Percentiles rank a stretch among this genome's conserved stretches.
These are phyloP conservation scores for Fragum whitleyi DNA, from an alignment of 2,888 invertebrate species.

Conservation along the genomic window DNA sequence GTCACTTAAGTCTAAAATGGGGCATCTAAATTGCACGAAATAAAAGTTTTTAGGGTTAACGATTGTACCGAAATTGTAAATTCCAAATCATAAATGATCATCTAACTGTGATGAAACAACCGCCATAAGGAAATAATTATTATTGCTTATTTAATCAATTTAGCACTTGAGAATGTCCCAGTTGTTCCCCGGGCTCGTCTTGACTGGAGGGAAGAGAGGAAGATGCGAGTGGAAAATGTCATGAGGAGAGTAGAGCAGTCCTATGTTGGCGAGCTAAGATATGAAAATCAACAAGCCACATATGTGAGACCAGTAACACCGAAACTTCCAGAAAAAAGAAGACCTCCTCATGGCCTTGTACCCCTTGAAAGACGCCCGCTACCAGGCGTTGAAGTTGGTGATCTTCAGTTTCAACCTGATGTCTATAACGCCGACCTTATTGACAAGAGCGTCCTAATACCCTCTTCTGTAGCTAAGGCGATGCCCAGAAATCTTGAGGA, in stretches of 20 bases:
- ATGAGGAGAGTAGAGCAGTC: slow-evolving; percentile 23
- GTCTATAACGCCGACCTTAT: not conserved
- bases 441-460: not conserved
- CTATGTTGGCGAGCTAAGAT: slow-evolving; percentile 14
- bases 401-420: not conserved
- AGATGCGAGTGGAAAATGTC: slow-evolving; percentile 1
- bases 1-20: too few species aligned
- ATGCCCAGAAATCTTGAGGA: not conserved
- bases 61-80: too few species aligned
- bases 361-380: not conserved
- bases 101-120: too few species aligned
- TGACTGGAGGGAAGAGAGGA: slow-evolving; percentile 17
- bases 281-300: not conserved
- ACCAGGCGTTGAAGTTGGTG: not conserved
- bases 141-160: too few species aligned
- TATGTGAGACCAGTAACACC: not conserved
- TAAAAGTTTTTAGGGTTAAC: too few species aligned
- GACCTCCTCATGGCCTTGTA: not conserved
- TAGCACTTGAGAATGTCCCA: too few species aligned
- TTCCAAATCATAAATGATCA: too few species aligned
- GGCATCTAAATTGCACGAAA: too few species aligned
- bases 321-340: not conserved
- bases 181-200: not conserved
- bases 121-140: too few species aligned
- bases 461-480: not conserved